phyloP scores from a whole-genome alignment of 2,797 vertebrate species.

The Pachyuromys duprasi region DNA sequence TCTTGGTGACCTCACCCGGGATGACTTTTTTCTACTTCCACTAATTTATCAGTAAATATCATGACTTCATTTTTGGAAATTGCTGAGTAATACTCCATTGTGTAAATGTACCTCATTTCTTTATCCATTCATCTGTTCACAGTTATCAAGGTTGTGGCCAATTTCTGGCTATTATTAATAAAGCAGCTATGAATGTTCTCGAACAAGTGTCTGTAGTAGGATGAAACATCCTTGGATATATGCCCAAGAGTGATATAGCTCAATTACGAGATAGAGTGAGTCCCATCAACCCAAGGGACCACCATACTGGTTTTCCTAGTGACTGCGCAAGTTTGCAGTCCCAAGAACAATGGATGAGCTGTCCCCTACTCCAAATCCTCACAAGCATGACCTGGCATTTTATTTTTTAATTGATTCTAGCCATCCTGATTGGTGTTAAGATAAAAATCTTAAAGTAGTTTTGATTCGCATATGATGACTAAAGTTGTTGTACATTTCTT shows the following conservation, averaged over 20 bases:
- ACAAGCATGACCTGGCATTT: background rate
- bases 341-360: background rate
- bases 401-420: background rate
- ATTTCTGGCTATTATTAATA: background rate
- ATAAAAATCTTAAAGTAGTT: background rate
- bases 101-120: background rate
- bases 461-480: background rate
- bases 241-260: background rate
- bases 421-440: background rate
- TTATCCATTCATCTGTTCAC: background rate
- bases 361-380: background rate
- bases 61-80: background rate
- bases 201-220: background rate
- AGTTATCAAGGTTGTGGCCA: background rate
- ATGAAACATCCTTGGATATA: background rate
- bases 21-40: background rate
- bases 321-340: background rate
- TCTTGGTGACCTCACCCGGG: background rate
- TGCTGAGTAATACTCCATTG: background rate
- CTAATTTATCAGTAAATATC: background rate
- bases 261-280: background rate
- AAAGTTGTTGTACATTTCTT: background rate
- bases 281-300: background rate
- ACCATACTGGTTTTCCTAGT: background rate
- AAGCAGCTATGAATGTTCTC: background rate